A percentile compares a stretch with the other conserved stretches of the same genome.
Conservation (phyloP, 1,140 invertebrate species). For the Drosophila insularis region DNA sequence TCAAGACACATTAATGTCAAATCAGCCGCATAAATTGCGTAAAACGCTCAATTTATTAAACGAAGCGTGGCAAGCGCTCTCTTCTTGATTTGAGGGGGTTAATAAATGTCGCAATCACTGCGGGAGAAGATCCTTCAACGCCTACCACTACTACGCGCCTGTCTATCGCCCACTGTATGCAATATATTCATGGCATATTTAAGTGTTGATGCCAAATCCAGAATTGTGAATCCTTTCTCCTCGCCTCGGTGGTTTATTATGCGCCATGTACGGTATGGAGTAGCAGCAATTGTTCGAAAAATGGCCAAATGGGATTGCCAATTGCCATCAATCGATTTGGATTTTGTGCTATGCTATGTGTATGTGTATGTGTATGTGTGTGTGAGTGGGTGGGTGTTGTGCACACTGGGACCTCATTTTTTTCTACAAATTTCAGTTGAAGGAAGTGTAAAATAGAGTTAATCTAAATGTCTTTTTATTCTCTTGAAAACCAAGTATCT, state of each 20-base stretch:
- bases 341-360: background rate
- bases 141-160: background rate
- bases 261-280: background rate
- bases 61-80: slow-evolving; percentile 42
- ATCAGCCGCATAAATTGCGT: slow-evolving; percentile 81
- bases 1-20: slow-evolving; percentile 81
- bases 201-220: slow-evolving; percentile 37
- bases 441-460: too few species aligned
- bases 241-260: slow-evolving; percentile 28
- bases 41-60: slow-evolving; percentile 80
- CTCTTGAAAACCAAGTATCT: too few species aligned
- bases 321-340: slow-evolving; percentile 74
- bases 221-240: slow-evolving; percentile 39
- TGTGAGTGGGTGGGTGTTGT: slow-evolving; percentile 15
- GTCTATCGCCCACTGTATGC: slow-evolving; percentile 13
- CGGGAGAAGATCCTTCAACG: slow-evolving; percentile 12
- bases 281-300: slow-evolving; percentile 56
- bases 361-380: too few species aligned
- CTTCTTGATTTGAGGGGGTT: slow-evolving; percentile 49
- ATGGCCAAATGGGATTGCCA: slow-evolving; percentile 41
- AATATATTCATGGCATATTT: slow-evolving; percentile 39
- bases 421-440: too few species aligned
- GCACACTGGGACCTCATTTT: background rate
- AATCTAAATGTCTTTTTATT: too few species aligned
- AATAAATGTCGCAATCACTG: slow-evolving; percentile 64